Base-by-base conservation (phyloP, 2,113 vertebrate species). In the Hippocampus guttulatus region DNA sequence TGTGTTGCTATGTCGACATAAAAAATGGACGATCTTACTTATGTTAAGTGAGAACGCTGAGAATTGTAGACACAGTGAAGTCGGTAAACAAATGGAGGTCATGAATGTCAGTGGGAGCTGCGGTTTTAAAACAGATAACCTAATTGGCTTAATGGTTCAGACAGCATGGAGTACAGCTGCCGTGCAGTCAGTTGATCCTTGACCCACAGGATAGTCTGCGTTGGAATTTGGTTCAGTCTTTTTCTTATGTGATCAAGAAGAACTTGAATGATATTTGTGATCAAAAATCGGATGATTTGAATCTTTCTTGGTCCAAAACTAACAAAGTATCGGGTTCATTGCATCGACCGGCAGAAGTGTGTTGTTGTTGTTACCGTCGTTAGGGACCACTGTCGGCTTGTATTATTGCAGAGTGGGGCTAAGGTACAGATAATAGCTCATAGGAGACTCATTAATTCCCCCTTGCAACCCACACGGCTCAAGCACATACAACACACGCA, bases 361-460 rank as follows among this genome's bases (percentile, higher is more conserved):
- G 76, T 74, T 81, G 69, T 68, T 79, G 67, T 68, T 79, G 77
- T 73, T 68, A 51, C 71, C 71, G 67, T 25, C 64, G 81, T 78
- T 78, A 71, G 81, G 70, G 74, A 87, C 69, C 81, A 69, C 71
- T 85, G 81, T 78, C 81, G 66, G 69, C 52, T 81, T 84, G 85
- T 81, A 80, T 86, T 78, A 81, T 84, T 84, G 83, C 81, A 79
- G 72, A 75, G 80, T 54, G 8, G 71, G 64, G 81, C 78, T 83
- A 68, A 85, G 84, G 81, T 83, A 71, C 54, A 41, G 75, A 75
- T 83, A 87, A 91, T 83, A 82, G 85, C 86, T 88, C 88, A 87
- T 87, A 71, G 84, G 85, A 89, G 90, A 89, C 83, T 87, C 85
- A 82, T 90, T 89, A 89, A 77, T 79, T 73, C 62, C 73, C 65